Base-by-base conservation (phyloP, 1,140 invertebrate species). In the Drosophila sulfurigaster region DNA sequence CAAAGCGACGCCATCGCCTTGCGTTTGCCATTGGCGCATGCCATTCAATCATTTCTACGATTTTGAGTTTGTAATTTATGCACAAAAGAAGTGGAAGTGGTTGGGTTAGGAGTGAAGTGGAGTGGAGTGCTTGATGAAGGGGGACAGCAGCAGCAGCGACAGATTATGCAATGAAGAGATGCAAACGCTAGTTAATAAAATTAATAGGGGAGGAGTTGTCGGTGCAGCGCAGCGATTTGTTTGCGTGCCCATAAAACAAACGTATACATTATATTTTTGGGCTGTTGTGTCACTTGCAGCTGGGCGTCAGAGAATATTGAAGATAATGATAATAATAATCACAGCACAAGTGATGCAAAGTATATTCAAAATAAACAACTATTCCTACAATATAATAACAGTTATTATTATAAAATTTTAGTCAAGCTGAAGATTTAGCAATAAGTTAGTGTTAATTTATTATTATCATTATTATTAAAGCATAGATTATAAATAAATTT, bases 91-190 rank as follows among this genome's bases (percentile, higher is more conserved):
- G 20, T 25, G 20, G 20, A 25, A 25, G 20, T 25, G 20, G 15
- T 78, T 56, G 20, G 45, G 10, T 2, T n/a, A 38, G 49, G 49
- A 51, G 45, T 30, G 41, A 7, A 52, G 32, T 11, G 25, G 16
- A n/a, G 48, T 59, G 65, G 70, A 49, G 57, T 43, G 15, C 20
- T 25, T 25, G 1, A 15, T 25, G 57, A 52, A 41, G 57, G 67
- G 35, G 67, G 35, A 59, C 20, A 20, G 20, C 20, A 20, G 3
- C 20, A 20, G 52, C 49, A 74, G 71, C 71, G 81, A 91, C 88
- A 91, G 79, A 91, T 91, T 91, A 88, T 88, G 89, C 88, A 91
- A 91, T 91, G 49, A 79, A 73, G 46, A 54, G 66, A 71, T 73
- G 64, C 60, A 82, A 75, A 79, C 63, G 52, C 73, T 59, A 80